Evolutionary conservation across 2,797 vertebrate genomes (phyloP).

Genomic region (Enteromius mattozi): DNA sequence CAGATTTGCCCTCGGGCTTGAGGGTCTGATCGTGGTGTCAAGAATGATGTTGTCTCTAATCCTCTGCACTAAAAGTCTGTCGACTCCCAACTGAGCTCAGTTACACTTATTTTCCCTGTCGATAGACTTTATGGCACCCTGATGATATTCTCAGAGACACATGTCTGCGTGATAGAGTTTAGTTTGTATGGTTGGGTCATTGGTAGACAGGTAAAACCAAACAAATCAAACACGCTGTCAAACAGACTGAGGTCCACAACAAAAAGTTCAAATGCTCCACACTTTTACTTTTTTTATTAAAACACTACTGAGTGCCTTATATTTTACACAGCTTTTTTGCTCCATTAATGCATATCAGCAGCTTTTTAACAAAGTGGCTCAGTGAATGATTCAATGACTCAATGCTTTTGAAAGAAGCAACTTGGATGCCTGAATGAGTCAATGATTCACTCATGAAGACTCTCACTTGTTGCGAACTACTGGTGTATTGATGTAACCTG

Average conservation of each 20-base stretch:
- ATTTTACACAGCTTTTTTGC: background rate
- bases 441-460: background rate
- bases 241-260: background rate
- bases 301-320: background rate
- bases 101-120: constrained; percentile 52
- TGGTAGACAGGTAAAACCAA: background rate
- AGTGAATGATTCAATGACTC: background rate
- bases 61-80: constrained; percentile 39
- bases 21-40: constrained; percentile 34
- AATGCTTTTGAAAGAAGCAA: background rate
- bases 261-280: background rate
- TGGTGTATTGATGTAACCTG: no score
- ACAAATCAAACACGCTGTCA: background rate
- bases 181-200: background rate
- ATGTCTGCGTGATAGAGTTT: background rate
- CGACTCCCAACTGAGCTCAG: constrained; percentile 40
- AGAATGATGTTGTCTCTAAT: constrained; percentile 42
- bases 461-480: background rate
- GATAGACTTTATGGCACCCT: constrained; percentile 45
- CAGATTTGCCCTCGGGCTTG: constrained; percentile 39
- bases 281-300: background rate
- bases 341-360: background rate
- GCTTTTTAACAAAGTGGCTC: background rate
- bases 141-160: constrained; percentile 26
- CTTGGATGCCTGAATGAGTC: background rate